phyloP scores from a whole-genome alignment of 2,113 vertebrate genomes.

The Ramphastos sulfuratus region DNA sequence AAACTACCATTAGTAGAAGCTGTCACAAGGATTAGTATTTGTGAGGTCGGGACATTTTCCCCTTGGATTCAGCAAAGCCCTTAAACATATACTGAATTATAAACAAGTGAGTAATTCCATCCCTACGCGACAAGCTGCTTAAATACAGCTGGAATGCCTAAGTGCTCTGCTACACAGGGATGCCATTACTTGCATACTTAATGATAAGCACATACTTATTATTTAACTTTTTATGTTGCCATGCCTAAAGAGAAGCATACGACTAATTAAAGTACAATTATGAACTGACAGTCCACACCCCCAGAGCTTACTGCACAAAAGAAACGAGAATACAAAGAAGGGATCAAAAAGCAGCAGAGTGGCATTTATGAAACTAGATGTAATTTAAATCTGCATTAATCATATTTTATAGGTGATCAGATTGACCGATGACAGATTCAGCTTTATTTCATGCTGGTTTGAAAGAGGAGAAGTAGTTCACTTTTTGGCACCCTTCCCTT shows the following conservation, averaged over 20 bases:
- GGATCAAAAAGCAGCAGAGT: neutral
- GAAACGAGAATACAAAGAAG: neutral
- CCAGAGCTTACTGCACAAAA: neutral
- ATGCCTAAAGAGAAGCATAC: neutral
- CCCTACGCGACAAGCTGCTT: neutral
- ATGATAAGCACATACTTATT: neutral
- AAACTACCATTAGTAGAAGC: neutral
- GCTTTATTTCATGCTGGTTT: neutral
- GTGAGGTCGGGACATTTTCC: neutral
- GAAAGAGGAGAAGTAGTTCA: neutral
- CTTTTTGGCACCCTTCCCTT: neutral
- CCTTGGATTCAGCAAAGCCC: neutral
- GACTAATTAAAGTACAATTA: constrained; percentile 1
- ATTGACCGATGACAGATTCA: neutral
- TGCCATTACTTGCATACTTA: constrained; percentile 7
- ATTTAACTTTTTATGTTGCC: constrained; percentile 3
- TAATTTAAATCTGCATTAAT: neutral
- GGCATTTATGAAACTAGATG: neutral
- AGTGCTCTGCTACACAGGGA: neutral
- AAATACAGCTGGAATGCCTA: neutral
- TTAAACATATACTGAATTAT: neutral
- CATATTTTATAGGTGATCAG: constrained; percentile 1
- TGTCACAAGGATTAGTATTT: neutral
- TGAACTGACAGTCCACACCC: neutral
- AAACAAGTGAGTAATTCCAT: constrained; percentile 31